Percentiles rank a stretch among this genome's conserved stretches.
Conservation (phyloP, 2,797 vertebrate species). For the Sebastes cheni region DNA sequence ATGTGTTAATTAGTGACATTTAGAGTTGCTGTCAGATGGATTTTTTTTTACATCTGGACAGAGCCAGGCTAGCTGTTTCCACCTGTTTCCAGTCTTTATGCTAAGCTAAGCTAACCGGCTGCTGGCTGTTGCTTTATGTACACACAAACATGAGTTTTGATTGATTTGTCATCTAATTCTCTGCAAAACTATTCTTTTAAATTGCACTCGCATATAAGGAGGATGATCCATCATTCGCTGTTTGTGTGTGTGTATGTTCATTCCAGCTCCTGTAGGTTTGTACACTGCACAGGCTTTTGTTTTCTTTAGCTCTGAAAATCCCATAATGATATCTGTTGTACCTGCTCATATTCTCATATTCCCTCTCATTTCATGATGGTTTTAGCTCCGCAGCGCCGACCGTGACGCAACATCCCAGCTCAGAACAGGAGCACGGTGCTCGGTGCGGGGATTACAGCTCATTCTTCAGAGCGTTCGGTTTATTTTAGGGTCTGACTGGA, state of each 20-base stretch:
- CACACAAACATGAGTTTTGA: not conserved
- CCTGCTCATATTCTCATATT: constrained; percentile 18
- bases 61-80: not conserved
- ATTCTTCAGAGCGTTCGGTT: constrained; percentile 69
- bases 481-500: constrained; percentile 78
- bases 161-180: not conserved
- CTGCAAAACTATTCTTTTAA: not conserved
- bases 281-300: not conserved
- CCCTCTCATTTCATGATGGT: constrained; percentile 31
- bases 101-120: not conserved
- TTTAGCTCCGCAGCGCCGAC: constrained; percentile 34
- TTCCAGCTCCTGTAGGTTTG: not conserved
- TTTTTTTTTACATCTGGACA: not conserved
- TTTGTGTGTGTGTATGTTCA: constrained; percentile 1
- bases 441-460: constrained; percentile 71
- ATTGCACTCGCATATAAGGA: not conserved
- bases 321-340: constrained; percentile 13
- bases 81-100: not conserved
- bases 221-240: not conserved
- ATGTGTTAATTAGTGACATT: not conserved
- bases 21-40: not conserved
- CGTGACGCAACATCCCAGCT: constrained; percentile 64
- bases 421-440: constrained; percentile 37
- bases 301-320: constrained; percentile 23
- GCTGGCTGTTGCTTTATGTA: not conserved